A percentile compares a stretch with the other conserved stretches of the same genome.
phyloP scores from a whole-genome alignment of 2,797 vertebrate genomes.

The Onychomys leucogaster region DNA sequence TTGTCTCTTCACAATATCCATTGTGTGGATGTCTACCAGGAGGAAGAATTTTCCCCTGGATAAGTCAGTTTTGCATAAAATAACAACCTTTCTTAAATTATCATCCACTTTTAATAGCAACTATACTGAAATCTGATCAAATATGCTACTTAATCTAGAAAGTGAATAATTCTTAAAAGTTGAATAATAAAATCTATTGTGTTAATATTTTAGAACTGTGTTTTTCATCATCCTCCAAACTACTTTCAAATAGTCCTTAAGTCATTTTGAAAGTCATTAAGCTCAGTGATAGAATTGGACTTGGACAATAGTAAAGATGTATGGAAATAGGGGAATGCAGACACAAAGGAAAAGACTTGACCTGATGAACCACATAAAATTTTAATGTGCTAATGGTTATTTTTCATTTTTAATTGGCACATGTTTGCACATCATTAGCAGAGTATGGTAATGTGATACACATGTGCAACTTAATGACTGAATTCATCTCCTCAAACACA shows the following conservation, averaged over 20 bases:
- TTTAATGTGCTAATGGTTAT: neutral
- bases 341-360: neutral
- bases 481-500: neutral
- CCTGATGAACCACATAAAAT: neutral
- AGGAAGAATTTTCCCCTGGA: neutral
- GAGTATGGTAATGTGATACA: neutral
- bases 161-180: neutral
- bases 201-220: neutral
- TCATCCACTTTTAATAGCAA: neutral
- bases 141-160: neutral
- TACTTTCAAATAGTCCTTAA: neutral
- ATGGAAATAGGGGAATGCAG: neutral
- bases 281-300: neutral
- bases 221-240: neutral
- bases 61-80: neutral
- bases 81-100: neutral
- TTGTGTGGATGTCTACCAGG: neutral
- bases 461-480: no score
- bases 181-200: neutral
- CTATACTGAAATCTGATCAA: neutral
- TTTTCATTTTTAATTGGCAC: slow-evolving; percentile 17
- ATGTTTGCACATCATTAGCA: neutral
- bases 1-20: neutral
- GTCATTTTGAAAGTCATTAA: neutral
- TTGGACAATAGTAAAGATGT: neutral